Conservation (phyloP, 2,113 vertebrate genomes). For the Neomonachus schauinslandi region DNA sequence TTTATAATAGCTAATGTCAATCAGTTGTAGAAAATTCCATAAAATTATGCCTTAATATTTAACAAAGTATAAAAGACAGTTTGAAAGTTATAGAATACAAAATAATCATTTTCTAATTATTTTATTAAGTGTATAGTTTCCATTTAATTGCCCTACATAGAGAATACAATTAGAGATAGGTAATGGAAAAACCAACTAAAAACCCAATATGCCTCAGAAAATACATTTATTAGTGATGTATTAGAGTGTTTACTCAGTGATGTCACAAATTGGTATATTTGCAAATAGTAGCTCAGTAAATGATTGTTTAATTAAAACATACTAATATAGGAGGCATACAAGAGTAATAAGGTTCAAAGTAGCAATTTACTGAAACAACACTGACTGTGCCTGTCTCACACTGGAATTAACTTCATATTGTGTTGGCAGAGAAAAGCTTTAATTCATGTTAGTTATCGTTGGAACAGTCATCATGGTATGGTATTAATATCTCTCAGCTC, state of each 20-base stretch:
- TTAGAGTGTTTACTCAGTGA: not conserved
- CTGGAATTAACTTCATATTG: not conserved
- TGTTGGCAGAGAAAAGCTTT: not conserved
- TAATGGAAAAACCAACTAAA: not conserved
- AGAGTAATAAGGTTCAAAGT: not conserved
- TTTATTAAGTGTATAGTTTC: not conserved
- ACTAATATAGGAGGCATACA: not conserved
- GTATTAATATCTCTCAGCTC: not conserved
- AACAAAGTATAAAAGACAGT: not conserved
- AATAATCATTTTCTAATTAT: conserved; percentile 20
- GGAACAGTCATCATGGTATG: not conserved
- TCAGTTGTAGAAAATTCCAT: not conserved
- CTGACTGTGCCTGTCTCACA: not conserved
- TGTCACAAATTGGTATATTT: not conserved
- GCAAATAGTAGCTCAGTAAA: not conserved
- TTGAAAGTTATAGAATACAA: conserved; percentile 27
- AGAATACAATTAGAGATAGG: conserved; percentile 14
- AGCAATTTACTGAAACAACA: not conserved
- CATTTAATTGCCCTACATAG: not conserved
- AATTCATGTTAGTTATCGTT: not conserved
- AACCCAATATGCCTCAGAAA: not conserved
- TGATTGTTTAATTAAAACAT: conserved; percentile 37
- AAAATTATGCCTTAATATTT: not conserved
- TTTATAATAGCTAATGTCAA: not conserved
- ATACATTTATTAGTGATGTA: not conserved